These are phyloP conservation scores for Diabrotica virgifera DNA, from an alignment of 1,140 invertebrate genomes.

Conservation along the genomic window DNA sequence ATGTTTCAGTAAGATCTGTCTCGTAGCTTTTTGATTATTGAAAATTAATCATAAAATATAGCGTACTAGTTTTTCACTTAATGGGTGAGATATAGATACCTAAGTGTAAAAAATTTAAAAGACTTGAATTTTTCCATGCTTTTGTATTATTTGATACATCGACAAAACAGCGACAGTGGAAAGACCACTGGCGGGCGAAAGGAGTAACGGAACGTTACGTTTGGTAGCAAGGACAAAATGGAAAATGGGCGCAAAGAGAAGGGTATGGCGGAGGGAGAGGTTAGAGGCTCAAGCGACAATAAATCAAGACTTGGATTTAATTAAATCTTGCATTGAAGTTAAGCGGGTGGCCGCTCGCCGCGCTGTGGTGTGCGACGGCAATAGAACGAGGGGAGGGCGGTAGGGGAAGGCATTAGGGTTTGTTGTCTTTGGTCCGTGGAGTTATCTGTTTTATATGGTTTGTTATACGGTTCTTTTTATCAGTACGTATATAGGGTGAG, in stretches of 20 bases:
- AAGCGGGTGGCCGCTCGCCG: slow-evolving; percentile 50
- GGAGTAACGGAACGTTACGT: slow-evolving; percentile 1
- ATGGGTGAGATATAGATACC: no score
- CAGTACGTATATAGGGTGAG: no score
- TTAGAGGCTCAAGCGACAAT: slow-evolving; percentile 51
- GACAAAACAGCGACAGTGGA: no score
- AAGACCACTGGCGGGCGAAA: not conserved
- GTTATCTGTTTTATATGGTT: slow-evolving; percentile 13
- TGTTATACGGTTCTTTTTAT: not conserved
- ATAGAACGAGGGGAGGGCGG: slow-evolving; percentile 33
- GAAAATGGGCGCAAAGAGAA: slow-evolving; percentile 21
- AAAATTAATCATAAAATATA: no score
- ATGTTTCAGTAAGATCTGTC: no score
- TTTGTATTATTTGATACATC: no score
- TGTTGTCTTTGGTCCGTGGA: slow-evolving; percentile 15
- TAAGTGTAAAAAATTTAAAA: no score
- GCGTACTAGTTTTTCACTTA: no score
- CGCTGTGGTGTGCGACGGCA: slow-evolving; percentile 46
- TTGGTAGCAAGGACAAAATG: slow-evolving; percentile 29
- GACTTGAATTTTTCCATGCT: no score
- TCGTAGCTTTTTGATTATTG: no score
- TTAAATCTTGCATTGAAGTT: slow-evolving; percentile 55
- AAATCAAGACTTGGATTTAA: slow-evolving; percentile 59
- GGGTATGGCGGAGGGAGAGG: slow-evolving; percentile 26
- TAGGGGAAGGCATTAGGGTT: slow-evolving; percentile 9